Percentiles rank a stretch among this genome's conserved stretches.
Evolutionary conservation across 2,888 invertebrate genomes (phyloP).

Genomic region (Philonicus albiceps): DNA sequence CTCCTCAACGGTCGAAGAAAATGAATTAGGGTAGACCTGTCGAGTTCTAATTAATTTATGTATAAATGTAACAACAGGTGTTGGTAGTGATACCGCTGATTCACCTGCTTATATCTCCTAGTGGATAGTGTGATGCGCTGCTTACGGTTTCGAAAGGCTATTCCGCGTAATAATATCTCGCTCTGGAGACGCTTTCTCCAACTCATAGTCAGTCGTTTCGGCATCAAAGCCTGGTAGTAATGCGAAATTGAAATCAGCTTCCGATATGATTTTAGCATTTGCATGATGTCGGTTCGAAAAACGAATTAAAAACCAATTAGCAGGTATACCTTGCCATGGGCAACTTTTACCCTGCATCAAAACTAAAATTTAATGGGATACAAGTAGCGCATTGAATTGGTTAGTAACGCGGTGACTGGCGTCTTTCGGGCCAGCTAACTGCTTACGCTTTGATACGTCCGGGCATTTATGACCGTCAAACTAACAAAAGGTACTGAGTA

Average conservation of each 20-base stretch:
- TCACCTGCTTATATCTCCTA: constrained; percentile 7
- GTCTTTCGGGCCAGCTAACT: constrained; percentile 25
- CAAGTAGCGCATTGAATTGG: constrained; percentile 48
- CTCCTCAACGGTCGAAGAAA: background rate
- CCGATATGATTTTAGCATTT: constrained; percentile 27
- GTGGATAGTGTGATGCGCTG: background rate
- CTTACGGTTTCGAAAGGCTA: background rate
- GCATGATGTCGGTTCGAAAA: constrained; percentile 18
- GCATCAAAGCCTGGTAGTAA: background rate
- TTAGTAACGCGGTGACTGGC: constrained; percentile 46
- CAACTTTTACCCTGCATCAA: constrained; percentile 16
- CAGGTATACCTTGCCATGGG: background rate
- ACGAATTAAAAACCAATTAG: constrained; percentile 34
- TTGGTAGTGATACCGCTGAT: background rate
- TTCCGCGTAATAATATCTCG: background rate
- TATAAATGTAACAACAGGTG: constrained; percentile 26
- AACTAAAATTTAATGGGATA: constrained; percentile 46
- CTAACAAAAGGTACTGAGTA: constrained; percentile 1
- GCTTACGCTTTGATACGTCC: constrained; percentile 28
- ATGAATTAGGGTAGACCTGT: constrained; percentile 27
- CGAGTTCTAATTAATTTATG: constrained; percentile 30
- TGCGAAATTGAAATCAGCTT: constrained; percentile 24
- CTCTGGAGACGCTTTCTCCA: background rate
- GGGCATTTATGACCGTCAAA: constrained; percentile 28
- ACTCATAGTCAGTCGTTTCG: background rate